Evolutionary conservation across 37 sponge, comb jelly and placozoan species (phyloP), one percentile per base, ranked within the genome.

Genomic region (Chondrilla cf. caribensis): DNA sequence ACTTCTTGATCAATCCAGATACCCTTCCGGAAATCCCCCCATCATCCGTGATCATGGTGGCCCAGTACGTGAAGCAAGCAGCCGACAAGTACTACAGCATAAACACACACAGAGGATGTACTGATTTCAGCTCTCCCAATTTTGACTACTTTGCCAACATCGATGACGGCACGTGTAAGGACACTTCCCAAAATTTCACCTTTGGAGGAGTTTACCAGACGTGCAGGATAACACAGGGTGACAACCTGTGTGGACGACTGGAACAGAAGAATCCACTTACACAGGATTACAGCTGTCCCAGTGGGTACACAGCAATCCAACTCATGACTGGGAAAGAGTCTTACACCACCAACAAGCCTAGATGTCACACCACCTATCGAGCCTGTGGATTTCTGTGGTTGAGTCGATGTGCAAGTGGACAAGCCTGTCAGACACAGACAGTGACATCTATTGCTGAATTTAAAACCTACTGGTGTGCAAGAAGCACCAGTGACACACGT

Each of bases 121-220:
- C 90, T 2, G 67, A 89, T 35, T 70, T 60, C 0, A 78, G n/a
- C 62, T 81, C 93, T 3, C 38, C 67, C 18, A 93, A 93, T 60
- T 89, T 89, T 43, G 68, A 93, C 72, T 89, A 79, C 37, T 76
- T 79, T 5, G 93, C 93, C 24, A 93, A 93, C 68, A 43, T 88
- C 17, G 86, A 89, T 18, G 85, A 89, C 58, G 41, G 42, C 0
- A 58, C 80, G 0, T 93, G 93, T 68, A 75, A 78, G 6, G 65
- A 81, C 29, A 58, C 84, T 0, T 39, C 28, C 17, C 78, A 76
- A 4, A 87, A 85, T 32, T 89, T 84, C 47, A 38, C 82, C 3
- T 93, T 93, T 84, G 93, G 90, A 25, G 93, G 93, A 2, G 82
- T 93, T 9, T 93, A 76, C 32, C 93, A 93, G 67, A 85, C 83